Evolutionary conservation across 1,140 invertebrate genomes (phyloP).

Genomic region (Bombus sibiricus): DNA sequence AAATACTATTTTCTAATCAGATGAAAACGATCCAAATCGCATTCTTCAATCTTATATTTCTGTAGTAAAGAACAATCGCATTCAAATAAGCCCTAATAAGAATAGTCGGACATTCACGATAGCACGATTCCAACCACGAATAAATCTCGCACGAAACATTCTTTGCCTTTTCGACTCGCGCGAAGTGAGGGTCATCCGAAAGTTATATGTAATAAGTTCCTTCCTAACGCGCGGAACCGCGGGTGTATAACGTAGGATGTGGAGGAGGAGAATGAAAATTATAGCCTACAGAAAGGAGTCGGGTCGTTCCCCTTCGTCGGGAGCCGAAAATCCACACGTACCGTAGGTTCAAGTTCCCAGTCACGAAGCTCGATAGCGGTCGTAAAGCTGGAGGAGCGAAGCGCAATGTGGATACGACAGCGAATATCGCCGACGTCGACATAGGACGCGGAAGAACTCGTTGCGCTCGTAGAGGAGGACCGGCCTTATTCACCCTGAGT

Average conservation of each 20-base stretch:
- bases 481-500: conserved; percentile 15
- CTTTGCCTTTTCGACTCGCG: background rate
- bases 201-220: conserved; percentile 42
- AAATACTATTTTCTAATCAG: background rate
- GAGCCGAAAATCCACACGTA: conserved; percentile 61
- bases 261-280: conserved; percentile 31
- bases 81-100: background rate
- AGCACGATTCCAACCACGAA: background rate
- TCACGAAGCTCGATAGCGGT: conserved; percentile 63
- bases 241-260: background rate
- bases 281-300: conserved; percentile 30
- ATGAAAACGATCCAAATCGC: background rate
- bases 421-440: conserved; percentile 63
- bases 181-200: conserved; percentile 11
- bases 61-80: background rate
- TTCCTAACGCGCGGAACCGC: conserved; percentile 23
- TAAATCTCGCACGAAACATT: conserved; percentile 7
- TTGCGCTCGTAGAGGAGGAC: conserved; percentile 1
- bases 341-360: conserved; percentile 51
- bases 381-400: conserved; percentile 58
- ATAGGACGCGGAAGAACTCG: conserved; percentile 38
- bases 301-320: conserved; percentile 47
- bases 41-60: background rate
- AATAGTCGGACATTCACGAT: background rate
- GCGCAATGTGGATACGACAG: conserved; percentile 61